Percentiles rank a stretch among this genome's conserved stretches.
phyloP scores from a whole-genome alignment of 2,113 vertebrate genomes.

The Gulo gulo region DNA sequence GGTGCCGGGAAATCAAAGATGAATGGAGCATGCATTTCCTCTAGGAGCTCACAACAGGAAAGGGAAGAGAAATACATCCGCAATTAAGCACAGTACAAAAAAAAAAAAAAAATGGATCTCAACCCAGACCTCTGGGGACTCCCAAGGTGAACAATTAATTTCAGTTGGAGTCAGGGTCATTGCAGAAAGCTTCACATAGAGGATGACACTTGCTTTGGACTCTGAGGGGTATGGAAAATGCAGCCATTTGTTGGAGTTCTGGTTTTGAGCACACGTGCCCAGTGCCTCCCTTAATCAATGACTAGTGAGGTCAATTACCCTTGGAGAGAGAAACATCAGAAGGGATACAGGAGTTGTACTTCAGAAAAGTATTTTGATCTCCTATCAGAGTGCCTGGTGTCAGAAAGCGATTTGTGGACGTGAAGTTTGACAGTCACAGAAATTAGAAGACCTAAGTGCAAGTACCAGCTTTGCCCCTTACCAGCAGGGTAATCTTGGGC shows the following conservation, averaged over 20 bases:
- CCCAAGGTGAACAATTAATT: not conserved
- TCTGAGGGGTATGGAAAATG: not conserved
- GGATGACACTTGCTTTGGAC: not conserved
- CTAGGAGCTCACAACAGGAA: not conserved
- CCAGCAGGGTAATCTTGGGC: not conserved
- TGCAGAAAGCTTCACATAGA: not conserved
- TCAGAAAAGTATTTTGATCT: slow-evolving; percentile 13
- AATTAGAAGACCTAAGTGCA: slow-evolving; percentile 10
- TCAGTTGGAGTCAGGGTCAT: not conserved
- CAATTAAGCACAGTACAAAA: not conserved
- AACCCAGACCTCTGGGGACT: not conserved
- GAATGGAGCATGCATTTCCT: not conserved
- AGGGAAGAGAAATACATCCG: not conserved
- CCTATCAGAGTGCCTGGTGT: not conserved
- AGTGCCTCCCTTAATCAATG: not conserved
- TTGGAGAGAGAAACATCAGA: not conserved
- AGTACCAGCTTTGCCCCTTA: not conserved
- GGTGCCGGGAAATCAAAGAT: not conserved
- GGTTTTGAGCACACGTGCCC: not conserved
- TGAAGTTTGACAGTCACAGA: not conserved
- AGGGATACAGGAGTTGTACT: not conserved
- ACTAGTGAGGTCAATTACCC: not conserved
- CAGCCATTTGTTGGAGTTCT: not conserved
- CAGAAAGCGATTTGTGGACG: not conserved
- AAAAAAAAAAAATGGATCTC: not conserved